Conservation (phyloP, 1,140 invertebrate genomes). For the Scaptomyza pallida region DNA sequence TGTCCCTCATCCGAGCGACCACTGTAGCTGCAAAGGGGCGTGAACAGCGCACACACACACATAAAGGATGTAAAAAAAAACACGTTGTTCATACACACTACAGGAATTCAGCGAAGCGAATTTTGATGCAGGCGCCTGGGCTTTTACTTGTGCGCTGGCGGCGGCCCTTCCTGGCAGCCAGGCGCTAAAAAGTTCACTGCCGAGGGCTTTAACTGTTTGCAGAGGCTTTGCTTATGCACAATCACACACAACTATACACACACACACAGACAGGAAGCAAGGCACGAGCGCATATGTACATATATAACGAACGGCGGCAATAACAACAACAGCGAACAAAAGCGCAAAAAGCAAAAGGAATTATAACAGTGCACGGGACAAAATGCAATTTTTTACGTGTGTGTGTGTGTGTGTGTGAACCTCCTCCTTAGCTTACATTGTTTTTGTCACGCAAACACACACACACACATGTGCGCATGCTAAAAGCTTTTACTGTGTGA, state of each 20-base stretch:
- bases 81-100: not conserved
- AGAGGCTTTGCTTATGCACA: conserved; percentile 31
- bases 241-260: conserved; percentile 4
- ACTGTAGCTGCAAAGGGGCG: conserved; percentile 48
- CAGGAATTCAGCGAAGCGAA: conserved; percentile 28
- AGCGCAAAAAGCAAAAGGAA: conserved; percentile 33
- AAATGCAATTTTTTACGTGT: conserved; percentile 75
- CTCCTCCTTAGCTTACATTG: conserved; percentile 60
- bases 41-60: conserved; percentile 34
- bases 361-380: conserved; percentile 52
- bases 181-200: conserved; percentile 68
- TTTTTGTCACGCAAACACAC: conserved; percentile 38
- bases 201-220: conserved; percentile 59
- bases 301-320: conserved; percentile 25
- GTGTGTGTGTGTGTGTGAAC: conserved; percentile 53
- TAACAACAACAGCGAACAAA: conserved; percentile 29
- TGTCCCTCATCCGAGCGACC: not conserved
- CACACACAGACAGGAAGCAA: not conserved
- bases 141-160: conserved; percentile 17
- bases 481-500: conserved; percentile 35
- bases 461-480: conserved; percentile 13
- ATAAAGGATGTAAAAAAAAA: no score
- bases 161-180: conserved; percentile 48
- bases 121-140: conserved; percentile 18
- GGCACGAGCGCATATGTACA: conserved; percentile 23